phyloP scores from a whole-genome alignment of 2,113 vertebrate genomes.

The Camarhynchus parvulus region DNA sequence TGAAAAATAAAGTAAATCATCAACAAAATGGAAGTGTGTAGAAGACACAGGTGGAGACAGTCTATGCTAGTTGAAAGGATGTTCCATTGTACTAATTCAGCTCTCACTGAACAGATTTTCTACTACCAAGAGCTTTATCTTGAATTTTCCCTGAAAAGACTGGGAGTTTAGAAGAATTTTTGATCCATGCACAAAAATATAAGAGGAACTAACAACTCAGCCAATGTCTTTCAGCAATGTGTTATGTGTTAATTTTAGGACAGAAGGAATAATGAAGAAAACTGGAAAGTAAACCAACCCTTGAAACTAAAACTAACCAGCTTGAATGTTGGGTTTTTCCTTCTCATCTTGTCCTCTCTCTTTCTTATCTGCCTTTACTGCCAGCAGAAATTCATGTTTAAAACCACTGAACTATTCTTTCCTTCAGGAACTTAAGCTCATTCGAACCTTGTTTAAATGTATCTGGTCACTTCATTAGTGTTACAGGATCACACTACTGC shows the following conservation, averaged over 20 bases:
- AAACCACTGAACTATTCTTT: not conserved
- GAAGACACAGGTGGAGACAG: not conserved
- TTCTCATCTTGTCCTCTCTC: not conserved
- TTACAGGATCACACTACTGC: conserved; percentile 16
- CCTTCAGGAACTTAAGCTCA: not conserved
- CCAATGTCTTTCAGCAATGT: not conserved
- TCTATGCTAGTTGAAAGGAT: not conserved
- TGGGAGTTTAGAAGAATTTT: not conserved
- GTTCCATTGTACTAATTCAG: not conserved
- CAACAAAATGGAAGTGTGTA: not conserved
- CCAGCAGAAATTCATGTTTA: not conserved
- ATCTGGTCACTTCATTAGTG: not conserved
- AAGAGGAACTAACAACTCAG: not conserved
- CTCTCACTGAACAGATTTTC: not conserved
- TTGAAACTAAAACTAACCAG: not conserved
- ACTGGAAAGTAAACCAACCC: not conserved
- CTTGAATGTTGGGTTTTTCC: not conserved
- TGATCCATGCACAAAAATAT: not conserved
- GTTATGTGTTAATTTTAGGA: not conserved
- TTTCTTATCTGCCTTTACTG: not conserved
- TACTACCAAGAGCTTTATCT: not conserved
- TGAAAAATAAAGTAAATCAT: not conserved
- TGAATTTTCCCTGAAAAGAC: not conserved
- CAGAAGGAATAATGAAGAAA: not conserved
- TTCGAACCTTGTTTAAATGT: not conserved